phyloP scores from a whole-genome alignment of 2,113 vertebrate species.

The Corydoras maculifer region DNA sequence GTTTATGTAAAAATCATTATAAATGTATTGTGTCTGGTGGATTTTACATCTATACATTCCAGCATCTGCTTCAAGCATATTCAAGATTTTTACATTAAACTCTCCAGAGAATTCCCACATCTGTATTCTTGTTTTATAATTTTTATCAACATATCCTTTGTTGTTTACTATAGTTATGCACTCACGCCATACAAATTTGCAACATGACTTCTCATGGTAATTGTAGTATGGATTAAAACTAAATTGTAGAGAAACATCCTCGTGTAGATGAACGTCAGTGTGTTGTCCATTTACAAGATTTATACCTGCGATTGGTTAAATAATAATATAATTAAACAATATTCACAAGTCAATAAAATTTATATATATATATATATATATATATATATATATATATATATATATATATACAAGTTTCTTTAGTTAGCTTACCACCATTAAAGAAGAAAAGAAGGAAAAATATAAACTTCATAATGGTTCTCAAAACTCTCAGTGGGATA shows the following conservation, averaged over 20 bases:
- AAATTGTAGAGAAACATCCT: constrained; percentile 49
- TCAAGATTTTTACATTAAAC: constrained; percentile 55
- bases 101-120: constrained; percentile 32
- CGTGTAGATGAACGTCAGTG: constrained; percentile 35
- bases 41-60: constrained; percentile 60
- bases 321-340: neutral
- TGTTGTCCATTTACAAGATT: constrained; percentile 40
- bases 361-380: too few relatives aligned
- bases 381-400: too few relatives aligned
- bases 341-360: too few relatives aligned
- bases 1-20: constrained; percentile 46
- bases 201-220: constrained; percentile 52
- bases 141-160: constrained; percentile 36
- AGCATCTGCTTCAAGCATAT: constrained; percentile 44
- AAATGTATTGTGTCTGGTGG: constrained; percentile 29
- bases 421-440: constrained; percentile 22
- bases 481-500: neutral
- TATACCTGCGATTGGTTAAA: constrained; percentile 46
- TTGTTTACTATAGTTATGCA: constrained; percentile 53
- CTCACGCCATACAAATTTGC: constrained; percentile 42
- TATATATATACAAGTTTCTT: neutral
- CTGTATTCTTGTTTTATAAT: constrained; percentile 52
- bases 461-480: constrained; percentile 26
- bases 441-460: constrained; percentile 27
- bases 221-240: constrained; percentile 49